A percentile compares a stretch with the other conserved stretches of the same genome.
Conservation (phyloP, 1,140 invertebrate species). For the Diprion similis region DNA sequence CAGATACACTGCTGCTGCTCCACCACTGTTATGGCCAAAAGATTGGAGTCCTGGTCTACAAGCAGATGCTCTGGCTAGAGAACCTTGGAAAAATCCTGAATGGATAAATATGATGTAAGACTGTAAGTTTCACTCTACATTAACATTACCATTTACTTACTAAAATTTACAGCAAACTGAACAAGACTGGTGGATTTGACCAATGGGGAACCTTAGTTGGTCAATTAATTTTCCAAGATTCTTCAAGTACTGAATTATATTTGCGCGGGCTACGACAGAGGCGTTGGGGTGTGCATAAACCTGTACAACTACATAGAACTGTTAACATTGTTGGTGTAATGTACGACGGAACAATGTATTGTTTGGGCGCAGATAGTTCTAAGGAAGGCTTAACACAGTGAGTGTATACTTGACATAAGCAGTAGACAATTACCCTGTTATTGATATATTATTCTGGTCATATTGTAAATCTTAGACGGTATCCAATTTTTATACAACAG, state of each 20-base stretch:
- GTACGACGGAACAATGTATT: conserved; percentile 55
- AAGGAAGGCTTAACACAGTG: conserved; percentile 58
- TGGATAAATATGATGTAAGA: conserved; percentile 53
- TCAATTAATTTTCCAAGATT: conserved; percentile 47
- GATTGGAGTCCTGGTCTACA: conserved; percentile 60
- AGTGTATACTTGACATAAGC: conserved; percentile 31
- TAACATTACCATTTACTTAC: conserved; percentile 18
- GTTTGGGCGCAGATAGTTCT: conserved; percentile 50
- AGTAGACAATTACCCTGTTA: neutral
- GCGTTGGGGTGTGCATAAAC: conserved; percentile 51
- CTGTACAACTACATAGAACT: conserved; percentile 39
- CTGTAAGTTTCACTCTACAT: conserved; percentile 20
- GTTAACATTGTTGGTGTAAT: conserved; percentile 48
- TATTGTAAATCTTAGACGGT: too few relatives aligned
- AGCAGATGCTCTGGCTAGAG: conserved; percentile 63
- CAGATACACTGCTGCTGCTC: conserved; percentile 67
- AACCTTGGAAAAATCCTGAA: conserved; percentile 60
- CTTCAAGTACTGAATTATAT: conserved; percentile 46
- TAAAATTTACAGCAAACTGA: conserved; percentile 37
- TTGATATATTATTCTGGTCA: neutral
- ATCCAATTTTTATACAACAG: too few relatives aligned
- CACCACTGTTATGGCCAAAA: conserved; percentile 57
- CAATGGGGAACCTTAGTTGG: conserved; percentile 63
- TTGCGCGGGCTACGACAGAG: conserved; percentile 63
- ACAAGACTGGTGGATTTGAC: conserved; percentile 54